phyloP scores from a whole-genome alignment of 2,888 invertebrate genomes.

The Litoditis marina region DNA sequence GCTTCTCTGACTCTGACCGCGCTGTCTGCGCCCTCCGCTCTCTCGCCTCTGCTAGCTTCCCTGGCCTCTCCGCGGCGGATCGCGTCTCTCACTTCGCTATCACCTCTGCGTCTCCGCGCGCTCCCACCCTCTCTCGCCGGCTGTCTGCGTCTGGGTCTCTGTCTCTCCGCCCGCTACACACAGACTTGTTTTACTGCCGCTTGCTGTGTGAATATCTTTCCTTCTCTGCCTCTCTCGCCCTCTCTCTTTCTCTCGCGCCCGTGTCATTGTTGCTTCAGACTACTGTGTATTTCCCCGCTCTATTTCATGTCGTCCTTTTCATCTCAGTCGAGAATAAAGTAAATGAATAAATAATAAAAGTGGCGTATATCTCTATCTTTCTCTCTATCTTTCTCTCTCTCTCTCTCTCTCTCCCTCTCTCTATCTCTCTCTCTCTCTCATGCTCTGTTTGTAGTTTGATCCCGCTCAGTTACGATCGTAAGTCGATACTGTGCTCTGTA shows the following conservation, averaged over 20 bases:
- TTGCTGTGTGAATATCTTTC: slow-evolving; percentile 11
- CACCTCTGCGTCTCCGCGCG: slow-evolving; percentile 5
- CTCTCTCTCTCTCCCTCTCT: too few species aligned
- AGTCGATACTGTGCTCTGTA: too few species aligned
- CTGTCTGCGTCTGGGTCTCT: slow-evolving; percentile 4
- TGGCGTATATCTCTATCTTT: too few species aligned
- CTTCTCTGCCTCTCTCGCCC: too few species aligned
- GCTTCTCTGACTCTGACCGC: slow-evolving; percentile 18
- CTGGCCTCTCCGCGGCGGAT: not conserved
- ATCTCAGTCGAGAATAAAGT: too few species aligned
- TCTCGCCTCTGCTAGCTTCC: slow-evolving; percentile 2
- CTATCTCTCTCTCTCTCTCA: too few species aligned
- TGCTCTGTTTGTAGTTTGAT: too few species aligned
- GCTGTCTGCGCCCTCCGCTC: slow-evolving; percentile 5
- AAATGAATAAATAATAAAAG: too few species aligned
- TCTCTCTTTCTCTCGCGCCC: not conserved
- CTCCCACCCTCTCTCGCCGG: not conserved
- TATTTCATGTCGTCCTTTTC: too few species aligned
- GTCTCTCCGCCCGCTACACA: slow-evolving; percentile 4
- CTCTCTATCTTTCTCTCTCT: too few species aligned
- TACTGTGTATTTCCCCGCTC: too few species aligned
- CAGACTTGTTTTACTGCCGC: slow-evolving; percentile 20
- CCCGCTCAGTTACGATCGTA: too few species aligned
- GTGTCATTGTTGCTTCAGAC: slow-evolving; percentile 1
- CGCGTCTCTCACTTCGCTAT: not conserved